Conservation (phyloP, 1,140 invertebrate species). For the Magallana angulata region DNA sequence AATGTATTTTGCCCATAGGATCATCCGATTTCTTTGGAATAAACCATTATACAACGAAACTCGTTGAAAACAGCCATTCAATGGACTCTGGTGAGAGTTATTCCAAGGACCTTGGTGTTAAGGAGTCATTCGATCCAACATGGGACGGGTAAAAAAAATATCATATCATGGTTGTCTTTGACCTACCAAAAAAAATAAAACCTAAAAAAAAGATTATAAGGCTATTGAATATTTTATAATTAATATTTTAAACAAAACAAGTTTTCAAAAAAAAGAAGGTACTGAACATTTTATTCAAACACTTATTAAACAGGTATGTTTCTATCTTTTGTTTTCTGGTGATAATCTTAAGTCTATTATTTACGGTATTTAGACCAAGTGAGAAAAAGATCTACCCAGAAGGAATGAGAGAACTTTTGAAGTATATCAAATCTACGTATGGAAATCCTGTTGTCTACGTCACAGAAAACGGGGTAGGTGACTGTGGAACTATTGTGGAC, state of each 20-base stretch:
- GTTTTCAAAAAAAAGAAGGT: too few relatives aligned
- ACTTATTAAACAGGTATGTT: too few relatives aligned
- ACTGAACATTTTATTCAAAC: too few relatives aligned
- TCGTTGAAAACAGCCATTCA: slow-evolving; percentile 54
- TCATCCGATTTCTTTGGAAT: slow-evolving; percentile 71
- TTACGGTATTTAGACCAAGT: not conserved
- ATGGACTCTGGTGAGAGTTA: slow-evolving; percentile 55
- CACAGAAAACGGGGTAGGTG: slow-evolving; percentile 85
- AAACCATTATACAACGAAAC: slow-evolving; percentile 71
- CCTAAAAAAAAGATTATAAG: too few relatives aligned
- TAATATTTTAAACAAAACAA: too few relatives aligned
- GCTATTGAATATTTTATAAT: too few relatives aligned
- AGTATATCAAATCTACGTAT: slow-evolving; percentile 83
- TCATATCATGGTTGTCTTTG: not conserved
- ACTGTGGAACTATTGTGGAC: slow-evolving; percentile 80
- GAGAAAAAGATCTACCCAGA: slow-evolving; percentile 80
- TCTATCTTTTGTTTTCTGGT: too few relatives aligned
- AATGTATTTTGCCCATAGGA: slow-evolving; percentile 57
- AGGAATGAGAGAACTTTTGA: slow-evolving; percentile 84
- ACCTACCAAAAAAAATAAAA: too few relatives aligned
- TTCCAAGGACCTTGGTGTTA: slow-evolving; percentile 58
- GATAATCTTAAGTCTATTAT: too few relatives aligned
- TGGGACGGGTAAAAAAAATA: slow-evolving; percentile 53
- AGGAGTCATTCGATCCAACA: slow-evolving; percentile 57
- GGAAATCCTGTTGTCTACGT: slow-evolving; percentile 83